These are phyloP conservation scores for Galerucella pusilla DNA, from an alignment of 2,888 invertebrate species.

Conservation along the genomic window DNA sequence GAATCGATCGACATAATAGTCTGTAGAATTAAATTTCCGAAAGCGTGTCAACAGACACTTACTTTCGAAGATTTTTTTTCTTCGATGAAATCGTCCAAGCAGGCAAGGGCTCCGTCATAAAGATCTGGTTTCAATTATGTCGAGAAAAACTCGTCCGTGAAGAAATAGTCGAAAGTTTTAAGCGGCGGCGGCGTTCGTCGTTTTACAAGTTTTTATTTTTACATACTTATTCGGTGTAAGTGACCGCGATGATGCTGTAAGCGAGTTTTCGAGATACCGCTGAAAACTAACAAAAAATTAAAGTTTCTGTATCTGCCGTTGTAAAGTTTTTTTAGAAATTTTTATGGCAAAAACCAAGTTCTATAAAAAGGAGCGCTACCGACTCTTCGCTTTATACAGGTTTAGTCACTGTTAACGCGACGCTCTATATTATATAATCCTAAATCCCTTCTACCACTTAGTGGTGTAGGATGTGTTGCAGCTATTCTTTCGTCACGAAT, in stretches of 20 bases:
- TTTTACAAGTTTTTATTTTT: conserved; percentile 55
- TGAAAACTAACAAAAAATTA: conserved; percentile 26
- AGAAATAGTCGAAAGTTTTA: conserved; percentile 46
- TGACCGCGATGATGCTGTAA: conserved; percentile 28
- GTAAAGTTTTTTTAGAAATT: background rate
- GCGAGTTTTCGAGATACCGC: conserved; percentile 17
- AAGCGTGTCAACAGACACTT: conserved; percentile 16
- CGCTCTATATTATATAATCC: too few species aligned
- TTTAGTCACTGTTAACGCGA: background rate
- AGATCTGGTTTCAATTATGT: conserved; percentile 53
- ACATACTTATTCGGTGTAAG: conserved; percentile 43
- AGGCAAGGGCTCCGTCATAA: conserved; percentile 47
- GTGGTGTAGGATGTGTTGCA: too few species aligned
- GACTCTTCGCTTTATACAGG: background rate
- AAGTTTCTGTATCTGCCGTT: conserved; percentile 8
- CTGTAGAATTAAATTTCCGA: conserved; percentile 5
- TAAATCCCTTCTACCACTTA: too few species aligned
- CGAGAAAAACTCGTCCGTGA: conserved; percentile 52
- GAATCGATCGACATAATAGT: conserved; percentile 1
- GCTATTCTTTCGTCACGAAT: too few species aligned
- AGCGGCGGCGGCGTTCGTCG: conserved; percentile 46
- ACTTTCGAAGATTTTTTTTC: conserved; percentile 9
- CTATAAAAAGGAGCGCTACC: background rate
- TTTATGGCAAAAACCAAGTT: background rate
- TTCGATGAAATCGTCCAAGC: conserved; percentile 28